Evolutionary conservation across 2,888 invertebrate genomes (phyloP), one percentile per base, ranked within the genome.

Genomic region (Mesodorylaimus sp.): DNA sequence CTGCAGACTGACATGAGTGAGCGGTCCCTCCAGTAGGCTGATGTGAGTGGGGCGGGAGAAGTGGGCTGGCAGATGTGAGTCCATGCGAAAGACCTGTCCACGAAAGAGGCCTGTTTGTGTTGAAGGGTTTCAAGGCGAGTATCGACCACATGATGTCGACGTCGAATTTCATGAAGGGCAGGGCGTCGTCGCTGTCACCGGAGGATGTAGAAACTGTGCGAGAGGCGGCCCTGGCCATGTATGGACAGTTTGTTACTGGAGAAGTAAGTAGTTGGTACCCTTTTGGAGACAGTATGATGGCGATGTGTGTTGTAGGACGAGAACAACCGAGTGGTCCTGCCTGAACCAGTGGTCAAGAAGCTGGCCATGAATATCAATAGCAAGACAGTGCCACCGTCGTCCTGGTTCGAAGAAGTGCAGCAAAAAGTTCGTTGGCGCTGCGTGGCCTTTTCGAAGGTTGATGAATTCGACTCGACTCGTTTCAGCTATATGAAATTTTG

Each of bases 331-430:
- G n/a, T n/a, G n/a, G n/a, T n/a, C n/a, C n/a, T n/a, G n/a, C n/a
- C n/a, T n/a, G n/a, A n/a, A n/a, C n/a, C n/a, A n/a, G n/a, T n/a
- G n/a, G n/a, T n/a, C n/a, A n/a, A n/a, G n/a, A n/a, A n/a, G n/a
- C n/a, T n/a, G n/a, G n/a, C 27, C n/a, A 27, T 26, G 21, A 50
- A 73, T 27, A 74, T 75, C 59, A 76, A 81, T 51, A 73, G 76
- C 57, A 76, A 74, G 48, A 79, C 80, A 61, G 64, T 66, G 26
- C 76, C 79, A 3, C 73, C 73, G 26, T 79, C 82, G 51, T 72
- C 75, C 2, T 83, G 86, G 76, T 89, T 89, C 67, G 86, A 88
- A 64, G 81, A 82, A 53, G 75, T 84, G 21, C 81, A 85, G 68
- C 62, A 65, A 23, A 56, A 57, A 49, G 60, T 60, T 49, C 56